Percentiles rank a stretch among this genome's conserved stretches.
phyloP scores from a whole-genome alignment of 2,888 invertebrate species.

The Macaria liturata region DNA sequence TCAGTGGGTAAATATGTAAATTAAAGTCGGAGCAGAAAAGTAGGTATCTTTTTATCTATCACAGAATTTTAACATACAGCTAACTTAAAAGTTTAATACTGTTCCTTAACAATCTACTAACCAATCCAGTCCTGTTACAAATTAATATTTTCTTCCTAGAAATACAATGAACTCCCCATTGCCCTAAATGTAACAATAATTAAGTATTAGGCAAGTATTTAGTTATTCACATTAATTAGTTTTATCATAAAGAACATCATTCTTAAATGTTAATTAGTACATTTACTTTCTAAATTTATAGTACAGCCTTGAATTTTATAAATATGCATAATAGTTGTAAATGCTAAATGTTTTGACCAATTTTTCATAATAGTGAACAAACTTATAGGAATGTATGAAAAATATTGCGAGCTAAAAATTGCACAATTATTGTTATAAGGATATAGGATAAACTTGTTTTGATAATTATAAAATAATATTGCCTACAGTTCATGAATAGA shows the following conservation, averaged over 20 bases:
- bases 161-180: slow-evolving; percentile 21
- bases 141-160: slow-evolving; percentile 4
- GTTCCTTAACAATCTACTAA: slow-evolving; percentile 20
- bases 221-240: too few relatives aligned
- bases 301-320: slow-evolving; percentile 20
- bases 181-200: slow-evolving; percentile 12
- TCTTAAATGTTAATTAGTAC: too few relatives aligned
- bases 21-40: slow-evolving; percentile 48
- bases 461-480: too few relatives aligned
- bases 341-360: too few relatives aligned
- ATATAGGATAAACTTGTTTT: too few relatives aligned
- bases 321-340: background rate
- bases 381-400: too few relatives aligned
- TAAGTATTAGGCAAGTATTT: slow-evolving; percentile 27
- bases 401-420: too few relatives aligned
- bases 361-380: too few relatives aligned
- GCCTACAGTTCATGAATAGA: too few relatives aligned
- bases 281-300: background rate
- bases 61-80: slow-evolving; percentile 53
- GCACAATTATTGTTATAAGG: too few relatives aligned
- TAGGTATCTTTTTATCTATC: slow-evolving; percentile 47
- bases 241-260: too few relatives aligned
- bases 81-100: slow-evolving; percentile 34
- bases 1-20: background rate
- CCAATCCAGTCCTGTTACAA: slow-evolving; percentile 14